Evolutionary conservation across 2,797 vertebrate genomes (phyloP).

Genomic region (Melanotaenia parkinsoni): DNA sequence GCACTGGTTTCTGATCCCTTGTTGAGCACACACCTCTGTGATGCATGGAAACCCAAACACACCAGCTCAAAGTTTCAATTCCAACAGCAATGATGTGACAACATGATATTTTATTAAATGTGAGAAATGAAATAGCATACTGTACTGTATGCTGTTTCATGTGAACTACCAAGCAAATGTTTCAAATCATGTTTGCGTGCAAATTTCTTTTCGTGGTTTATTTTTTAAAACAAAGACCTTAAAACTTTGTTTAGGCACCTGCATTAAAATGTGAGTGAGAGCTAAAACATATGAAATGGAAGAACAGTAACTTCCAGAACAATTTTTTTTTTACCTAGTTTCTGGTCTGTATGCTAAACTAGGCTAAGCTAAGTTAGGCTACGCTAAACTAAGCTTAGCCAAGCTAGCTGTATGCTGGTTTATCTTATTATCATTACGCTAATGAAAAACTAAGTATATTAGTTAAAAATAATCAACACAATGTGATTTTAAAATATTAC

Average conservation of each 20-base stretch:
- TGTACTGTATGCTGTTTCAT: background rate
- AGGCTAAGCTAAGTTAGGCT: slow-evolving; percentile 6
- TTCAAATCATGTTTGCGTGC: background rate
- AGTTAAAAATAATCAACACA: background rate
- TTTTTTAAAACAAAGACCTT: too few relatives aligned
- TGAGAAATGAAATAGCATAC: background rate
- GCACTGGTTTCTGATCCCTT: too few relatives aligned
- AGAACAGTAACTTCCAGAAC: background rate
- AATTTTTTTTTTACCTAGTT: background rate
- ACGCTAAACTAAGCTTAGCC: slow-evolving; percentile 1
- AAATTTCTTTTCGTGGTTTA: background rate
- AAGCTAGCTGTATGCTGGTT: background rate
- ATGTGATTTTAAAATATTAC: background rate
- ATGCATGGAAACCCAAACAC: too few relatives aligned
- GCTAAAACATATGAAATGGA: background rate
- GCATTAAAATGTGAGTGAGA: background rate
- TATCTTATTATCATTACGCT: background rate
- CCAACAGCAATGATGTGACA: background rate
- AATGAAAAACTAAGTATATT: background rate
- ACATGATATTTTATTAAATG: background rate
- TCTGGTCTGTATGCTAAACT: slow-evolving; percentile 10
- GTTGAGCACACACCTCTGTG: too few relatives aligned
- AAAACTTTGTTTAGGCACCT: background rate
- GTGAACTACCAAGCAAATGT: background rate
- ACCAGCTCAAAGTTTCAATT: background rate